These are phyloP conservation scores for Tetragonula carbonaria DNA, from an alignment of 2,888 invertebrate species.

Conservation along the genomic window DNA sequence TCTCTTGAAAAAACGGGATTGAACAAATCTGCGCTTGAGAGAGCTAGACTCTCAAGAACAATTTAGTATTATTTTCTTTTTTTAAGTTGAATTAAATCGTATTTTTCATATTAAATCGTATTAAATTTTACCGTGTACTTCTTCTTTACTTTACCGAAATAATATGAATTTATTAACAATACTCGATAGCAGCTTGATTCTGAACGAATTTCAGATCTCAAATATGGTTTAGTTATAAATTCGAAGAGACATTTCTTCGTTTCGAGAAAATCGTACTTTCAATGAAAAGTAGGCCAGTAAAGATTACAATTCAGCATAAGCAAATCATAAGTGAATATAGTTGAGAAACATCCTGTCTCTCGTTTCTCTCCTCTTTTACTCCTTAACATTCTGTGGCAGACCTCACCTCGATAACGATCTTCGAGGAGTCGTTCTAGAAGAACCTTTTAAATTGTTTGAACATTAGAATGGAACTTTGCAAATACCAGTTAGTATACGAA, in stretches of 20 bases:
- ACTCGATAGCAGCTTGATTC: background rate
- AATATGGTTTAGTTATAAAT: background rate
- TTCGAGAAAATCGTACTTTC: background rate
- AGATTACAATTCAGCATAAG: background rate
- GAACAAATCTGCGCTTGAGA: background rate
- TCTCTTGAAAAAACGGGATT: background rate
- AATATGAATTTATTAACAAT: no score
- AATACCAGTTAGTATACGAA: conserved; percentile 54
- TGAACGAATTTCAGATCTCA: background rate
- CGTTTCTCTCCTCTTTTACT: background rate
- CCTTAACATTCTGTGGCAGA: background rate
- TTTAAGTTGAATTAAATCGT: background rate
- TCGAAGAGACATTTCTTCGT: background rate
- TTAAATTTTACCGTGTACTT: background rate
- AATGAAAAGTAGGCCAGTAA: background rate
- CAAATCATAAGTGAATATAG: background rate
- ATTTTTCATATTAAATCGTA: background rate
- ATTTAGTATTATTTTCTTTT: background rate
- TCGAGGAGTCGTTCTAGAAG: background rate
- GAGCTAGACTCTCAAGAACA: background rate
- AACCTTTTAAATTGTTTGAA: conserved; percentile 43
- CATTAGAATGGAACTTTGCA: conserved; percentile 25
- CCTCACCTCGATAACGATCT: conserved; percentile 30
- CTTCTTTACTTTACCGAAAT: no score
- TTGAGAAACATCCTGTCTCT: background rate